phyloP scores from a whole-genome alignment of 2,797 vertebrate genomes.

The Ataeniobius toweri region DNA sequence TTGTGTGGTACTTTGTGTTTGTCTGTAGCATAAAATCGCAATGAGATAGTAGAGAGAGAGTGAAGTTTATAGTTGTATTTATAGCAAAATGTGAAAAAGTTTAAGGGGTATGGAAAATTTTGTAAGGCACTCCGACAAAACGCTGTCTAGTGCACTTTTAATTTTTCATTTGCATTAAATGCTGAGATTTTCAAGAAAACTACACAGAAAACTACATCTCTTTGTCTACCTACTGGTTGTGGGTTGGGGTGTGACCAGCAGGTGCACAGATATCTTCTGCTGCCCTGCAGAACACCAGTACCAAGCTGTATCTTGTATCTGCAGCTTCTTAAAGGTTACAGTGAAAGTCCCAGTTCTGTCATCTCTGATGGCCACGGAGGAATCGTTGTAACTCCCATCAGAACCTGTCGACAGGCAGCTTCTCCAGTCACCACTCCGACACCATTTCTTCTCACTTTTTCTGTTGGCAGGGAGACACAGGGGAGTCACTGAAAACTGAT shows the following conservation, averaged over 20 bases:
- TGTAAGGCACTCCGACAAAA: neutral
- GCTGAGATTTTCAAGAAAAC: neutral
- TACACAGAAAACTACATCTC: neutral
- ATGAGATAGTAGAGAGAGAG: neutral
- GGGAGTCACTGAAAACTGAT: slow-evolving; percentile 35
- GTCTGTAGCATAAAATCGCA: neutral
- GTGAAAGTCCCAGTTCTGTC: slow-evolving; percentile 68
- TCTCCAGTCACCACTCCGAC: slow-evolving; percentile 73
- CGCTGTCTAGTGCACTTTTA: neutral
- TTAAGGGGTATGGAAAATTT: neutral
- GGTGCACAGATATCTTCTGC: slow-evolving; percentile 49
- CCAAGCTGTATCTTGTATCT: slow-evolving; percentile 72
- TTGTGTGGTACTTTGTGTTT: neutral
- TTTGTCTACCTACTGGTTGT: slow-evolving; percentile 60
- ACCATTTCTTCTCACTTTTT: slow-evolving; percentile 78
- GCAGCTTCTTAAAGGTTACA: slow-evolving; percentile 70
- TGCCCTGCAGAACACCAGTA: slow-evolving; percentile 74
- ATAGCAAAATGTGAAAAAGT: neutral
- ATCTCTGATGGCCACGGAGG: slow-evolving; percentile 71
- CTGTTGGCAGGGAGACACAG: slow-evolving; percentile 62
- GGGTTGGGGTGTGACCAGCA: slow-evolving; percentile 61
- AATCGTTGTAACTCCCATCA: slow-evolving; percentile 60
- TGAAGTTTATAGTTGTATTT: neutral
- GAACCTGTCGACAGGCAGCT: slow-evolving; percentile 65
- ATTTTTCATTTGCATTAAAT: neutral